A percentile compares a stretch with the other conserved stretches of the same genome.
These are phyloP conservation scores for Pteropus rufus DNA, from an alignment of 2,797 vertebrate species.

Conservation along the genomic window DNA sequence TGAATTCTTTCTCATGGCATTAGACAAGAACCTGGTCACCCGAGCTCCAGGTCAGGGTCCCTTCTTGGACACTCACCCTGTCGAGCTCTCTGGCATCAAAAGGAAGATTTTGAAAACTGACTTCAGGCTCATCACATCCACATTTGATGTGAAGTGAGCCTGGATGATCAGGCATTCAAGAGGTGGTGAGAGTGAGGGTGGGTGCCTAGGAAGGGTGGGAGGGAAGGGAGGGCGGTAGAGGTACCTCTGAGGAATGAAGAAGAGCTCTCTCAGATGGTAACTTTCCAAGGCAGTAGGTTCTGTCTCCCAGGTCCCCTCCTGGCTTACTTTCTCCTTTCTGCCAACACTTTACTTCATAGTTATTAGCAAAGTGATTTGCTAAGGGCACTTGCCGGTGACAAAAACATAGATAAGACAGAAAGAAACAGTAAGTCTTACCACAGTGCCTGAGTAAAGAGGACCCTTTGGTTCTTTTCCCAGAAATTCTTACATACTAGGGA, in stretches of 20 bases:
- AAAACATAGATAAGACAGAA: neutral
- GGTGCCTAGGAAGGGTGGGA: neutral
- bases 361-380: neutral
- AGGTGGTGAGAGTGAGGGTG: neutral
- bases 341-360: neutral
- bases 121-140: neutral
- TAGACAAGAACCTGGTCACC: too few species aligned
- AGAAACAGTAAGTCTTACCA: neutral
- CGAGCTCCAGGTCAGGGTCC: too few species aligned
- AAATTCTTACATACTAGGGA: neutral
- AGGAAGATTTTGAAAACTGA: constrained; percentile 4
- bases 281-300: neutral
- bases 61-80: too few species aligned
- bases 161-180: neutral
- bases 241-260: neutral
- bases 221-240: neutral
- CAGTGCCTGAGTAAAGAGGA: neutral
- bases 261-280: neutral
- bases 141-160: neutral
- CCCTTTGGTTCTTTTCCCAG: neutral
- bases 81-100: too few species aligned
- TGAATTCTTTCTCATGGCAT: too few species aligned
- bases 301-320: neutral
- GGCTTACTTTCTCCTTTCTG: neutral
- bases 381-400: neutral